Conservation (phyloP, 2,113 vertebrate species). For the Taurulus bubalis region DNA sequence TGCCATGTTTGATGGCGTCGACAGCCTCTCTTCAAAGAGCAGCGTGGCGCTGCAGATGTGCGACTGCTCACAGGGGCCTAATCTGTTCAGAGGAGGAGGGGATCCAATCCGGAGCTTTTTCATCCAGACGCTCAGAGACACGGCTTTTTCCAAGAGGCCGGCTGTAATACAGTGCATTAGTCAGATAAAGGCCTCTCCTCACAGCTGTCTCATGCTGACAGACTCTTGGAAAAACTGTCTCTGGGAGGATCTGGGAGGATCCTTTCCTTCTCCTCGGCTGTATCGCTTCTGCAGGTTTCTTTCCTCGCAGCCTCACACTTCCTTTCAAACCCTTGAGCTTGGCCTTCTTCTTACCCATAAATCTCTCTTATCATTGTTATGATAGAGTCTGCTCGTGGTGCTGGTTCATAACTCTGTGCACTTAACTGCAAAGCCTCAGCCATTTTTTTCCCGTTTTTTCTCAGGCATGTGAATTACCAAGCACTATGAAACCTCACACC, state of each 20-base stretch:
- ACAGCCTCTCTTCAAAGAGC: constrained; percentile 80
- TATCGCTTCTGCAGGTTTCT: constrained; percentile 60
- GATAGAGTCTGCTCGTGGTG: constrained; percentile 39
- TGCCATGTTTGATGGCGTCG: constrained; percentile 67
- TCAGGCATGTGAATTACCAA: constrained; percentile 39
- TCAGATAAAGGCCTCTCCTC: constrained; percentile 82
- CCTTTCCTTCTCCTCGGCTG: constrained; percentile 55
- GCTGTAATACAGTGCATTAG: constrained; percentile 80
- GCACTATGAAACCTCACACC: constrained; percentile 2
- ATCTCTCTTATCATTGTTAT: constrained; percentile 62
- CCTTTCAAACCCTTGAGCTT: constrained; percentile 50
- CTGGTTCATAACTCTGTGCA: constrained; percentile 40
- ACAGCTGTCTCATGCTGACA: constrained; percentile 80
- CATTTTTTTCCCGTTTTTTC: constrained; percentile 50
- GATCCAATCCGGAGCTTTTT: constrained; percentile 80
- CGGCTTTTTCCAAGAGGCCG: constrained; percentile 70
- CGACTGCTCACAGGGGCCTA: constrained; percentile 77
- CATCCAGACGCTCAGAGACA: constrained; percentile 74
- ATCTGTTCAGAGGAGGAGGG: constrained; percentile 75
- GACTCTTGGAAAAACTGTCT: constrained; percentile 74
- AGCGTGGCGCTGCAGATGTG: constrained; percentile 71
- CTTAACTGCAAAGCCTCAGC: constrained; percentile 43
- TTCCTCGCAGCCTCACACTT: constrained; percentile 48
- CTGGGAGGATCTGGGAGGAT: constrained; percentile 63
- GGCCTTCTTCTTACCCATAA: constrained; percentile 32